Evolutionary conservation across 2,888 invertebrate genomes (phyloP).

Genomic region (Nomada goodeniana): DNA sequence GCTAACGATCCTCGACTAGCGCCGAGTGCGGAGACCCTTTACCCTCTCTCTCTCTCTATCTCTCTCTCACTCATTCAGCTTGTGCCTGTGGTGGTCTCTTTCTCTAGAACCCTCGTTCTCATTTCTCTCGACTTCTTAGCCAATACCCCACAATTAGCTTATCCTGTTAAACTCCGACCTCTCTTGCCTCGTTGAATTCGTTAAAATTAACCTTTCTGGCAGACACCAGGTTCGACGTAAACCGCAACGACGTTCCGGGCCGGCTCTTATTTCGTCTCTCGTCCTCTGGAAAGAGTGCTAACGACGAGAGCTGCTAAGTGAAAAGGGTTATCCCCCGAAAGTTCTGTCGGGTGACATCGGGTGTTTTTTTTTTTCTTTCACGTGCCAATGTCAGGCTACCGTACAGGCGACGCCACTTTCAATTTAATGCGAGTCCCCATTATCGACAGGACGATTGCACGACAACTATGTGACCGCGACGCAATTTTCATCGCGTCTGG

Average conservation of each 20-base stretch:
- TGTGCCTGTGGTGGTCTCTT: constrained; percentile 45
- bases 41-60: constrained; percentile 45
- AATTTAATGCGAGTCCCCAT: not conserved
- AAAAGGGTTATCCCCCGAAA: constrained; percentile 48
- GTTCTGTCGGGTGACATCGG: constrained; percentile 13
- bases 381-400: not conserved
- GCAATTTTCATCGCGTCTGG: no score
- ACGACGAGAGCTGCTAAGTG: constrained; percentile 58
- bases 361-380: not conserved
- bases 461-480: no score
- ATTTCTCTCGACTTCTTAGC: constrained; percentile 82
- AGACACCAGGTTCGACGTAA: constrained; percentile 71
- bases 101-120: constrained; percentile 66
- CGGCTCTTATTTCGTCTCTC: constrained; percentile 66
- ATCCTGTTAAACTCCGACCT: constrained; percentile 83
- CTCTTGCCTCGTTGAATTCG: constrained; percentile 81
- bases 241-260: constrained; percentile 75
- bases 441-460: no score
- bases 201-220: constrained; percentile 81
- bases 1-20: constrained; percentile 82
- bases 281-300: constrained; percentile 64
- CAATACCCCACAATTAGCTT: constrained; percentile 85
- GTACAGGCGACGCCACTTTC: not conserved
- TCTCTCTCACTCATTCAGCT: constrained; percentile 20
- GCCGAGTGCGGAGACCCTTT: constrained; percentile 65